Conservation (phyloP, 1,140 invertebrate species). For the Drosophila kepulauana region DNA sequence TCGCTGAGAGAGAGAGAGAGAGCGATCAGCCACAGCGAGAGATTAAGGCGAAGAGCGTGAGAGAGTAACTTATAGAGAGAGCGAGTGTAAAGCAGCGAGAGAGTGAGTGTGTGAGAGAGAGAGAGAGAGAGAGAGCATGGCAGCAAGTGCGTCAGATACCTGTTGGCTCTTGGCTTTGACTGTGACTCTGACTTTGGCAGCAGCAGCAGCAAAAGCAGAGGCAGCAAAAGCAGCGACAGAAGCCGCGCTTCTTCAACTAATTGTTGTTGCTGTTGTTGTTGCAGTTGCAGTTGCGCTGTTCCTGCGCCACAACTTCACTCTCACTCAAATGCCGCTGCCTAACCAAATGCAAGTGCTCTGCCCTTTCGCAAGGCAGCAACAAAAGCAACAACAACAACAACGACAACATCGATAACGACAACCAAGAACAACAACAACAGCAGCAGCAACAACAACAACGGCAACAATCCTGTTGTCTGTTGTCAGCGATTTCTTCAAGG, state of each 20-base stretch:
- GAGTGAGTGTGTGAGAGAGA: background rate
- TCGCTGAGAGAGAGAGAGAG: constrained; percentile 18
- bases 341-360: constrained; percentile 75
- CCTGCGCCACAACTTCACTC: constrained; percentile 82
- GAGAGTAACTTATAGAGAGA: constrained; percentile 14
- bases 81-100: background rate
- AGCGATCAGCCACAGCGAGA: background rate
- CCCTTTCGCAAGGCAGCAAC: constrained; percentile 41
- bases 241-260: constrained; percentile 29
- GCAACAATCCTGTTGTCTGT: constrained; percentile 34
- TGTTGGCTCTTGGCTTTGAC: constrained; percentile 76
- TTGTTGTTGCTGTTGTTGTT: constrained; percentile 42
- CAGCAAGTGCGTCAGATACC: constrained; percentile 41
- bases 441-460: constrained; percentile 4
- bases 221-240: constrained; percentile 1
- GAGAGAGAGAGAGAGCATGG: background rate
- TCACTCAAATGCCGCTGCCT: constrained; percentile 82
- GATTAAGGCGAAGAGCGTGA: constrained; percentile 8
- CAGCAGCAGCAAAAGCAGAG: constrained; percentile 17
- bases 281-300: constrained; percentile 47
- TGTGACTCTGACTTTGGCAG: constrained; percentile 73
- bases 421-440: background rate
- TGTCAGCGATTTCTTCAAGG: constrained; percentile 16
- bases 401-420: background rate
- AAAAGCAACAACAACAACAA: constrained; percentile 3